phyloP scores from a whole-genome alignment of 2,888 invertebrate species.

The Pristionchus mayeri region DNA sequence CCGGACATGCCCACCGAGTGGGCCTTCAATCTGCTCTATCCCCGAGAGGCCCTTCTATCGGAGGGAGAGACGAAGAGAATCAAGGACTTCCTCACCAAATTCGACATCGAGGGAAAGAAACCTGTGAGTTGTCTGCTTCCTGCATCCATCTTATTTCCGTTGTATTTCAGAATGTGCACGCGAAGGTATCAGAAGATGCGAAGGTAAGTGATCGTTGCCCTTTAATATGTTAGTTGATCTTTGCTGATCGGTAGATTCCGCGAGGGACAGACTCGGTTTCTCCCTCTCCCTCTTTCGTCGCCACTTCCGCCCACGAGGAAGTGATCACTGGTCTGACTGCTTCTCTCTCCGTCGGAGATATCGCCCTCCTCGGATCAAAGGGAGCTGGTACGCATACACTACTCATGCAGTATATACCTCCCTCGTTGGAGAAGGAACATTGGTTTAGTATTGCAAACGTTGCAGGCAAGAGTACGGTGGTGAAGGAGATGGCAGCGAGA shows the following conservation, averaged over 20 bases:
- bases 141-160: neutral
- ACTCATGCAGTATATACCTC: neutral
- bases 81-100: conserved; percentile 75
- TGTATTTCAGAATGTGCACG: neutral
- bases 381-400: conserved; percentile 82
- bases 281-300: conserved; percentile 12
- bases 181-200: neutral
- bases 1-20: conserved; percentile 83
- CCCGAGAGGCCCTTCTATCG: conserved; percentile 86
- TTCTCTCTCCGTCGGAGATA: conserved; percentile 21
- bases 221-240: neutral
- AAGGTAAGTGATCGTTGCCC: neutral
- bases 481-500: conserved; percentile 85
- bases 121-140: neutral
- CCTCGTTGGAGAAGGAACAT: neutral
- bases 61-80: conserved; percentile 86
- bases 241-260: neutral
- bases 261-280: neutral
- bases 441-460: neutral
- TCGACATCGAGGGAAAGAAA: conserved; percentile 53
- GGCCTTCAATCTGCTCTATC: conserved; percentile 87
- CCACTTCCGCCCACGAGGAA: neutral
- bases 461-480: conserved; percentile 87
- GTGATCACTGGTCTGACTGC: conserved; percentile 30
- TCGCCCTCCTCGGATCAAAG: conserved; percentile 66